A percentile compares a stretch with the other conserved stretches of the same genome.
These are phyloP conservation scores for Chitala chitala DNA, from an alignment of 2,113 vertebrate genomes.

Conservation along the genomic window DNA sequence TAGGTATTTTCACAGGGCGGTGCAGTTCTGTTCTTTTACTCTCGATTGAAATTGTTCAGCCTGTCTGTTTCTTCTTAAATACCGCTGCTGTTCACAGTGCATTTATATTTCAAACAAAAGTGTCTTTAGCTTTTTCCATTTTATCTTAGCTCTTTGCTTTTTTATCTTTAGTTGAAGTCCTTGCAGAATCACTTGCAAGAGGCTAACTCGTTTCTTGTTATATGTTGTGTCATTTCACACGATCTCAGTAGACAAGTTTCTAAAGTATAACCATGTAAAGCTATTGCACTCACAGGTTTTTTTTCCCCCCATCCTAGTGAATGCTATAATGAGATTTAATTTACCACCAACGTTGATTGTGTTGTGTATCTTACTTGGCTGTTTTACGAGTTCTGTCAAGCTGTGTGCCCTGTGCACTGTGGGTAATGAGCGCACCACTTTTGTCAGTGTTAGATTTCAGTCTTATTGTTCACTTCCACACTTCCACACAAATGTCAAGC, in stretches of 20 bases:
- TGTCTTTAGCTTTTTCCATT: too few species aligned
- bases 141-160: too few species aligned
- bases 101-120: constrained; percentile 33
- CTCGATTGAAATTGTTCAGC: constrained; percentile 46
- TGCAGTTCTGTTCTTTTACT: constrained; percentile 45
- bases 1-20: constrained; percentile 52
- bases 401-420: too few species aligned
- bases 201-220: neutral
- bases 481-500: too few species aligned
- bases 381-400: neutral
- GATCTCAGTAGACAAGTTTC: neutral
- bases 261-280: too few species aligned
- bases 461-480: too few species aligned
- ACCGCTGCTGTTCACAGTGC: constrained; percentile 24
- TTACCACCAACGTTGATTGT: neutral
- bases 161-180: too few species aligned
- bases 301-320: neutral
- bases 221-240: neutral
- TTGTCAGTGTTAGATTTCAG: too few species aligned
- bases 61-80: constrained; percentile 16
- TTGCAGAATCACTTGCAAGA: too few species aligned
- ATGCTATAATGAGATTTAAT: neutral
- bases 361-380: neutral
- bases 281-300: neutral
- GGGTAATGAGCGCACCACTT: too few species aligned